These are phyloP conservation scores for Diploscapter pachys DNA, from an alignment of 1,140 invertebrate genomes.

Conservation along the genomic window DNA sequence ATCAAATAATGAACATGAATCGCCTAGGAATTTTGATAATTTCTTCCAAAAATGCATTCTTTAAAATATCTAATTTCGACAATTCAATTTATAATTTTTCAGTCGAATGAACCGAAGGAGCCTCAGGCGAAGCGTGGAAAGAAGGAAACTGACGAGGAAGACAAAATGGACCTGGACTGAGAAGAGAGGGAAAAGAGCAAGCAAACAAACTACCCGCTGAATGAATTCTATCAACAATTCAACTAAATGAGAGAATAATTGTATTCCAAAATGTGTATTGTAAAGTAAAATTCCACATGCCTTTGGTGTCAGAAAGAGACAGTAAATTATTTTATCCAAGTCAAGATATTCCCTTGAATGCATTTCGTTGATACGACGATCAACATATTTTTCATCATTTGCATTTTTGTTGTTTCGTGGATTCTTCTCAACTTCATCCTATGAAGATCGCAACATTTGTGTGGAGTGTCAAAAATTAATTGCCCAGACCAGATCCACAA, in stretches of 20 bases:
- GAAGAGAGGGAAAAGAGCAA: neutral
- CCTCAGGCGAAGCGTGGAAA: constrained; percentile 43
- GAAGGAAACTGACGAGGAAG: constrained; percentile 36
- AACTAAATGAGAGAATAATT: neutral
- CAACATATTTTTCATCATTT: too few relatives aligned
- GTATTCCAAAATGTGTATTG: neutral
- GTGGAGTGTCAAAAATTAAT: too few relatives aligned
- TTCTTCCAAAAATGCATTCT: neutral
- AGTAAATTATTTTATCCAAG: neutral
- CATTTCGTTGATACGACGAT: neutral
- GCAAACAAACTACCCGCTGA: neutral
- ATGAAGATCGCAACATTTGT: too few relatives aligned
- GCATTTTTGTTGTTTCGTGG: too few relatives aligned
- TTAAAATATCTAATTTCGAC: too few relatives aligned
- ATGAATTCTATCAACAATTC: neutral
- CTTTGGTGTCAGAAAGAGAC: neutral
- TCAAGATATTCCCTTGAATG: neutral
- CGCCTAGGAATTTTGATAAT: neutral
- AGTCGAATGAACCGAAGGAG: constrained; percentile 10
- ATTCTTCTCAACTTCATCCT: too few relatives aligned
- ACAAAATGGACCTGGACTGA: constrained; percentile 48
- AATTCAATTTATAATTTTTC: too few relatives aligned
- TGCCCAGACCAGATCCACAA: too few relatives aligned
- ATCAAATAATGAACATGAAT: neutral
- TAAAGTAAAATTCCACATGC: neutral